A percentile compares a stretch with the other conserved stretches of the same genome.
Evolutionary conservation across 2,797 vertebrate species (phyloP).

Genomic region (Labeo calbasu): DNA sequence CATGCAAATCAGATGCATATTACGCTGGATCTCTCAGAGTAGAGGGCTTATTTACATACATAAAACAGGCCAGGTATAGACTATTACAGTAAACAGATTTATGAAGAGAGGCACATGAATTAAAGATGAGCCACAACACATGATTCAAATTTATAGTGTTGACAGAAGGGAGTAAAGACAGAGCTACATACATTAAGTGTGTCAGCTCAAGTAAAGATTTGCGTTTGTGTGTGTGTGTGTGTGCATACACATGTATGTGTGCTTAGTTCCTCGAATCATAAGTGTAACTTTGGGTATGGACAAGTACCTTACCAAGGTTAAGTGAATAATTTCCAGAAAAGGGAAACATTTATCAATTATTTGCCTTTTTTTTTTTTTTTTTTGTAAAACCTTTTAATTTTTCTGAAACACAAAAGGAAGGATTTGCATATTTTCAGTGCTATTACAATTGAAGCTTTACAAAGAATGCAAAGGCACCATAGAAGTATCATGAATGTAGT

Average conservation of each 20-base stretch:
- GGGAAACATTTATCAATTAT: background rate
- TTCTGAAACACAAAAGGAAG: background rate
- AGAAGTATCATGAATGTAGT: too few species aligned
- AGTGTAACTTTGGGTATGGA: background rate
- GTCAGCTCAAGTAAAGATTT: background rate
- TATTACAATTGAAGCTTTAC: too few species aligned
- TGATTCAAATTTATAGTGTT: slow-evolving; percentile 69
- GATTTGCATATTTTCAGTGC: too few species aligned
- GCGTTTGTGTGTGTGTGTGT: background rate
- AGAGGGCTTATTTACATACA: slow-evolving; percentile 72
- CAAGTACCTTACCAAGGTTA: background rate
- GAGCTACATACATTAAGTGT: slow-evolving; percentile 10
- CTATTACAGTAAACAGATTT: slow-evolving; percentile 71
- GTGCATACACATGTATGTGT: background rate
- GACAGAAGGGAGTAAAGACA: slow-evolving; percentile 57
- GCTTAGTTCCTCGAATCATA: background rate
- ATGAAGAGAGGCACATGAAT: slow-evolving; percentile 72
- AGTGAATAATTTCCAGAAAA: background rate
- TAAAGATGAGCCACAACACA: slow-evolving; percentile 68
- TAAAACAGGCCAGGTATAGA: slow-evolving; percentile 67
- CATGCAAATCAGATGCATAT: slow-evolving; percentile 73
- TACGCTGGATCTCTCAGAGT: slow-evolving; percentile 62
- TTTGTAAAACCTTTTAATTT: background rate
- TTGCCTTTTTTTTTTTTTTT: background rate
- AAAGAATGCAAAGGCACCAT: too few species aligned